phyloP scores from a whole-genome alignment of 2,888 invertebrate species.

The Dendrolimus pini region DNA sequence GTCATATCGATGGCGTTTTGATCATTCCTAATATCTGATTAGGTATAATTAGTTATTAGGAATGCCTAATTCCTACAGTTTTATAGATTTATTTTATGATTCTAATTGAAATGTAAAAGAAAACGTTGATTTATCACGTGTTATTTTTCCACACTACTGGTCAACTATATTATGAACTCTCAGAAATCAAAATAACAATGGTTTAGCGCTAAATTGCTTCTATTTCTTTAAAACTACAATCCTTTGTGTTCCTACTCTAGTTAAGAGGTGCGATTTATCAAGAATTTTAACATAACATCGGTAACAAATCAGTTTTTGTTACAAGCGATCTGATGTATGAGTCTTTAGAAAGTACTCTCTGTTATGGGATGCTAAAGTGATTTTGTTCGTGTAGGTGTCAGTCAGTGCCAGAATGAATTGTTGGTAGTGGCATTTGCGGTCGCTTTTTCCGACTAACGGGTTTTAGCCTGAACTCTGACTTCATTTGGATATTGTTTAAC shows the following conservation, averaged over 20 bases:
- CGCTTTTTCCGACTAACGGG: slow-evolving; percentile 42
- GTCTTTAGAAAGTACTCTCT: slow-evolving; percentile 1
- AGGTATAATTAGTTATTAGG: too few species aligned
- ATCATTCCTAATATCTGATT: too few species aligned
- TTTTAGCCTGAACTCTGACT: slow-evolving; percentile 35
- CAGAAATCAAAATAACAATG: too few species aligned
- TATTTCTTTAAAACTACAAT: too few species aligned
- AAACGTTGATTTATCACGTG: too few species aligned
- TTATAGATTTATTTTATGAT: too few species aligned
- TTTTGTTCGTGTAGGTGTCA: slow-evolving; percentile 26
- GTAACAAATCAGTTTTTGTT: background rate
- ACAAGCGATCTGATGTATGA: slow-evolving; percentile 10
- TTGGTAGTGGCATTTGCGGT: slow-evolving; percentile 26
- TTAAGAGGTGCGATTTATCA: background rate
- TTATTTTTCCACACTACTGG: too few species aligned
- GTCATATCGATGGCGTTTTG: too few species aligned
- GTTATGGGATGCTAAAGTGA: background rate
- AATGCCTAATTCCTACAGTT: too few species aligned
- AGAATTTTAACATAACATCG: background rate
- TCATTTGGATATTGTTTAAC: slow-evolving; percentile 9
- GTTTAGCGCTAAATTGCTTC: too few species aligned
- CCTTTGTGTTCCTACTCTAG: background rate
- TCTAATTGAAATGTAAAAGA: too few species aligned
- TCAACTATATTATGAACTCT: too few species aligned
- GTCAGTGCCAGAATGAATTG: slow-evolving; percentile 23